Percentiles rank a stretch among this genome's conserved stretches.
Conservation (phyloP, 2,888 invertebrate genomes). For the Folsomia candida region DNA sequence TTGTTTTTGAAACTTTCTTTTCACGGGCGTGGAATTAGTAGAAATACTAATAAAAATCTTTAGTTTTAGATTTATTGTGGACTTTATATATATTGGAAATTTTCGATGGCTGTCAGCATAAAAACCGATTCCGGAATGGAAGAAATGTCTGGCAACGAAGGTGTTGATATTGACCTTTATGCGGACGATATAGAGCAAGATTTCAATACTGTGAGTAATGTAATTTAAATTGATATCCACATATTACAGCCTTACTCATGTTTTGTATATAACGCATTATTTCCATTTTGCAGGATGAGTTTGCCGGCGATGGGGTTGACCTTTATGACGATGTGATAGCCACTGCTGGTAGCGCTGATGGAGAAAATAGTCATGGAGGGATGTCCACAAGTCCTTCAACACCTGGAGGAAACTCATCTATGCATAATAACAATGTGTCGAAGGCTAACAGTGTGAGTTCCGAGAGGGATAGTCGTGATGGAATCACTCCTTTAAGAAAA, state of each 20-base stretch:
- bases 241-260: slow-evolving; percentile 45
- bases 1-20: too few species aligned
- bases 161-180: slow-evolving; percentile 94
- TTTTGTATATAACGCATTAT: background rate
- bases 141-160: slow-evolving; percentile 66
- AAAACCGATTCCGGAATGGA: background rate
- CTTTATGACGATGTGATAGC: slow-evolving; percentile 94
- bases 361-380: slow-evolving; percentile 22
- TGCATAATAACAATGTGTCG: slow-evolving; percentile 26
- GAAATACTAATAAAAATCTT: too few species aligned
- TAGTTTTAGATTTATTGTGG: too few species aligned
- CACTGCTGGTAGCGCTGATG: slow-evolving; percentile 61
- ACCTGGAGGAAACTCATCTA: slow-evolving; percentile 13
- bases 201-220: slow-evolving; percentile 60
- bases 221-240: background rate
- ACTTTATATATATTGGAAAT: too few species aligned
- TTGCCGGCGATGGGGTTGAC: slow-evolving; percentile 83
- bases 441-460: slow-evolving; percentile 25
- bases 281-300: slow-evolving; percentile 65
- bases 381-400: slow-evolving; percentile 23
- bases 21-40: too few species aligned
- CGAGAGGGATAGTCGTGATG: slow-evolving; percentile 25
- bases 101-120: background rate
- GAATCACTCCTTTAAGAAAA: slow-evolving; percentile 69
- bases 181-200: slow-evolving; percentile 94